phyloP scores from a whole-genome alignment of 2,113 vertebrate species.

The Orthonyx spaldingii region DNA sequence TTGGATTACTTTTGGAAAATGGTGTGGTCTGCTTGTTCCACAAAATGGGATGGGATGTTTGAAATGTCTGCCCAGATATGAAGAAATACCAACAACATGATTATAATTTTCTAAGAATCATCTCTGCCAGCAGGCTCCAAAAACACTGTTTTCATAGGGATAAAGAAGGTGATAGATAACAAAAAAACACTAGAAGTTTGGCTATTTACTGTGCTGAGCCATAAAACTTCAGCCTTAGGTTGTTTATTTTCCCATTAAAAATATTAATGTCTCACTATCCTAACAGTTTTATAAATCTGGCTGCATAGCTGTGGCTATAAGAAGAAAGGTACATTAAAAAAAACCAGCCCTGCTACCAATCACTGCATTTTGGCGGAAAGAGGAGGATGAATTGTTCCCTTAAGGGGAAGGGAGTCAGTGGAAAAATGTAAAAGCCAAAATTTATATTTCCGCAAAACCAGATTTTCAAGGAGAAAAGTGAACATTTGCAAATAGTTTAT shows the following conservation, averaged over 20 bases:
- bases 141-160: background rate
- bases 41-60: constrained; percentile 70
- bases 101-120: background rate
- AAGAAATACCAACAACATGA: background rate
- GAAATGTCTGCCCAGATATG: constrained; percentile 8
- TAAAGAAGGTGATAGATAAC: background rate
- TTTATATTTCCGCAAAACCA: background rate
- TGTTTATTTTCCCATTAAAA: constrained; percentile 11
- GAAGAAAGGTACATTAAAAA: background rate
- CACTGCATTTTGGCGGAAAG: background rate
- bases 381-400: background rate
- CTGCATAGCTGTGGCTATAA: background rate
- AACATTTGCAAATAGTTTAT: background rate
- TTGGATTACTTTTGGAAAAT: constrained; percentile 83
- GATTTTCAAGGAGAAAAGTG: background rate
- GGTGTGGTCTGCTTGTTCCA: constrained; percentile 71
- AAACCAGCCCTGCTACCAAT: background rate
- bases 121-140: background rate
- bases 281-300: background rate
- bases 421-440: background rate
- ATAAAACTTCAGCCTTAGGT: background rate
- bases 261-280: background rate
- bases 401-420: background rate
- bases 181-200: background rate
- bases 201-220: background rate